A percentile compares a stretch with the other conserved stretches of the same genome.
Evolutionary conservation across 1,140 invertebrate species (phyloP).

Genomic region (Drosophila burlai): DNA sequence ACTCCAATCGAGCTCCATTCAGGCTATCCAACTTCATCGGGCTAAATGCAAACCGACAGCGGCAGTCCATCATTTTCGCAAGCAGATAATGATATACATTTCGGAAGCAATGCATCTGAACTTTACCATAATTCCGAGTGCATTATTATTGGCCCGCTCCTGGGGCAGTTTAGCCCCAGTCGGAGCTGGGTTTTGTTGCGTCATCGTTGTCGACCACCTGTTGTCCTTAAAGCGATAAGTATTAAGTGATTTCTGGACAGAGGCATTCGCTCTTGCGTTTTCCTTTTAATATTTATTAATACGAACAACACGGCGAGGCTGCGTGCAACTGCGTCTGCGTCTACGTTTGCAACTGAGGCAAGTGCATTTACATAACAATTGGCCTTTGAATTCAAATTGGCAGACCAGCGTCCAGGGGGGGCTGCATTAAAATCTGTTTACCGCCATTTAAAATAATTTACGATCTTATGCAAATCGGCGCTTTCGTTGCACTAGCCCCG

Average conservation of each 20-base stretch:
- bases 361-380: slow-evolving; percentile 79
- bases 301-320: slow-evolving; percentile 27
- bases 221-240: slow-evolving; percentile 80
- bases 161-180: slow-evolving; percentile 18
- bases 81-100: slow-evolving; percentile 78
- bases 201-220: slow-evolving; percentile 65
- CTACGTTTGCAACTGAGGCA: slow-evolving; percentile 41
- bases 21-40: slow-evolving; percentile 18
- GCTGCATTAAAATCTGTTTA: slow-evolving; percentile 61
- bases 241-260: slow-evolving; percentile 64
- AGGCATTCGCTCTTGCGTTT: slow-evolving; percentile 17
- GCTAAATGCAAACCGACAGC: slow-evolving; percentile 61
- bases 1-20: slow-evolving; percentile 13
- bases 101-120: slow-evolving; percentile 79
- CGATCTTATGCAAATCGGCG: slow-evolving; percentile 61
- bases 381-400: slow-evolving; percentile 75
- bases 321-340: slow-evolving; percentile 48
- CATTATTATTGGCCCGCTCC: slow-evolving; percentile 66
- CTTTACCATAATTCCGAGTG: slow-evolving; percentile 77
- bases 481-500: slow-evolving; percentile 38
- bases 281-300: slow-evolving; percentile 60
- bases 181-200: slow-evolving; percentile 31
- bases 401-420: slow-evolving; percentile 3
- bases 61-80: slow-evolving; percentile 77
- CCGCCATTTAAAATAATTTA: slow-evolving; percentile 73